These are phyloP conservation scores for Hemichromis elongatus DNA, from an alignment of 2,113 vertebrate genomes.

Conservation along the genomic window DNA sequence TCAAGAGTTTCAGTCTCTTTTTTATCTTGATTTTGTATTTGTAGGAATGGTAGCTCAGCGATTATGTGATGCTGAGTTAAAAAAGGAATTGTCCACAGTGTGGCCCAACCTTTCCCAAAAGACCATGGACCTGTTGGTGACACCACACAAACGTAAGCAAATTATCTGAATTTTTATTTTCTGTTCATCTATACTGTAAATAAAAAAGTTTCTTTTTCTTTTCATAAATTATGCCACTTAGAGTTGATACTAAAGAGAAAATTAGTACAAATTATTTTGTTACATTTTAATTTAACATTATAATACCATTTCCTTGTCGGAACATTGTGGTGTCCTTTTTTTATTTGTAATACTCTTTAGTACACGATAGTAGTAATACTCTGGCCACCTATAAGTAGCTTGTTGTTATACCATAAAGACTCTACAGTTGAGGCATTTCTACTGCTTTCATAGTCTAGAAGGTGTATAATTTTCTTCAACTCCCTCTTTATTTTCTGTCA, in stretches of 20 bases:
- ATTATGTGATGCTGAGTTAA: slow-evolving; percentile 84
- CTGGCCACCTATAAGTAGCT: too few species aligned
- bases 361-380: not conserved
- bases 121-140: slow-evolving; percentile 90
- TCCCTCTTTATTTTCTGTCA: too few species aligned
- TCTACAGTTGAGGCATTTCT: too few species aligned
- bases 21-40: not conserved
- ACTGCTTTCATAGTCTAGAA: too few species aligned
- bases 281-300: not conserved
- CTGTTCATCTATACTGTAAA: not conserved
- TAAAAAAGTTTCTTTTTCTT: not conserved
- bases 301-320: not conserved
- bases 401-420: too few species aligned
- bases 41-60: slow-evolving; percentile 86
- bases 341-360: not conserved
- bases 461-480: too few species aligned
- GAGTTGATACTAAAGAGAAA: not conserved
- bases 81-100: slow-evolving; percentile 87
- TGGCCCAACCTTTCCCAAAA: slow-evolving; percentile 94
- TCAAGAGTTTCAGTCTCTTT: not conserved
- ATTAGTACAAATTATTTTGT: not conserved
- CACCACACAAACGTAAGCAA: slow-evolving; percentile 86
- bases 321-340: not conserved
- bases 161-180: not conserved
- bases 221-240: not conserved